Conservation (phyloP, 23 tunicate species). For the Ciona savignyi region DNA sequence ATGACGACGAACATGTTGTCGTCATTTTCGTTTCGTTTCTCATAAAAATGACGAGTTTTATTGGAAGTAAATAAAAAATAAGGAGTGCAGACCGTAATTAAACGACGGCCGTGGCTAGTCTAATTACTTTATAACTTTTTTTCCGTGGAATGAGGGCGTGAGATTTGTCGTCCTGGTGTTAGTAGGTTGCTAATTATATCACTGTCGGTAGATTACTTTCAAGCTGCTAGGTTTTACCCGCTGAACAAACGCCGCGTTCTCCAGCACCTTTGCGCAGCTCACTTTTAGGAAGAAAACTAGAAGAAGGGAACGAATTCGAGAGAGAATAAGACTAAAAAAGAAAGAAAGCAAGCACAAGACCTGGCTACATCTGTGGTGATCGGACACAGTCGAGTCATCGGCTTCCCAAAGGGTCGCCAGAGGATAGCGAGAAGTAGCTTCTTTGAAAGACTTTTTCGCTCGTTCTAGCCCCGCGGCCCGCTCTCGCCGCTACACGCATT, state of each 20-base stretch:
- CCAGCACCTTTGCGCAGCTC: too few species aligned
- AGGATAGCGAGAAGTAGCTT: conserved; percentile 1
- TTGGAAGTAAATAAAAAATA: too few species aligned
- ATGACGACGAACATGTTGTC: too few species aligned
- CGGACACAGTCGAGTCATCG: conserved; percentile 2
- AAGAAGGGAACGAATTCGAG: neutral
- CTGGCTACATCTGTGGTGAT: neutral
- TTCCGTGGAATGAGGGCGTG: neutral
- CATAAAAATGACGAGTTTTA: too few species aligned
- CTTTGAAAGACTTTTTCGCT: conserved; percentile 1
- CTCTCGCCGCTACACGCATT: conserved; percentile 3
- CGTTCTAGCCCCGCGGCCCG: conserved; percentile 4
- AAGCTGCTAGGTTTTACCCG: neutral
- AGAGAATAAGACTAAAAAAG: too few species aligned
- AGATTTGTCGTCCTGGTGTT: neutral
- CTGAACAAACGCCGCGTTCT: neutral
- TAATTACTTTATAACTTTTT: too few species aligned
- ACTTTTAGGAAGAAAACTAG: neutral
- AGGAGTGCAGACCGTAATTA: too few species aligned
- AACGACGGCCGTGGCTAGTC: neutral
- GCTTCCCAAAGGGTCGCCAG: conserved; percentile 15
- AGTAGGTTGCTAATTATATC: neutral
- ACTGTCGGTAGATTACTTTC: neutral
- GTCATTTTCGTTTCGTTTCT: too few species aligned
- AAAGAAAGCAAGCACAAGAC: neutral